These are phyloP conservation scores for Stenichneumon culpator DNA, from an alignment of 2,888 invertebrate species.

Conservation along the genomic window DNA sequence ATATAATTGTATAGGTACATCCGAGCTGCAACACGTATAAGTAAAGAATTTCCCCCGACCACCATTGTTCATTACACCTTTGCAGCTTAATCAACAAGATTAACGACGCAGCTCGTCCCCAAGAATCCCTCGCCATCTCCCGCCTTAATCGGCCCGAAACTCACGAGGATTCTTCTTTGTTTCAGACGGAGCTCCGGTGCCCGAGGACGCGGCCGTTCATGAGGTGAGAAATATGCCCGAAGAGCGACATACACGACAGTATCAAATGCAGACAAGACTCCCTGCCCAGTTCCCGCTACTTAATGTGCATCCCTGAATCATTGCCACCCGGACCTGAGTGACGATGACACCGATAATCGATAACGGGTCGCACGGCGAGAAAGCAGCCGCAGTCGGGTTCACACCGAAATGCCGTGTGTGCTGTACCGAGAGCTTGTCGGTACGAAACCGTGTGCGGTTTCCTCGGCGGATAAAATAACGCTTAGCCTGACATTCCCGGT, in stretches of 20 bases:
- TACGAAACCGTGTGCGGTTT: not conserved
- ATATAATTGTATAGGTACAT: not conserved
- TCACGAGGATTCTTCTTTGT: constrained; percentile 71
- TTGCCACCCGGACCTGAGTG: constrained; percentile 33
- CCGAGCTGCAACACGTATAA: not conserved
- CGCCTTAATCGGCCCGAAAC: constrained; percentile 7
- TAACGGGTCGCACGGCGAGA: constrained; percentile 25
- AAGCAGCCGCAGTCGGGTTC: constrained; percentile 33
- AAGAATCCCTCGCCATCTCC: not conserved
- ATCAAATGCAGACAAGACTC: not conserved
- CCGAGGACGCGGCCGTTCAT: constrained; percentile 74
- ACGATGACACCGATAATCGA: constrained; percentile 42
- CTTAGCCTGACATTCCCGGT: constrained; percentile 37
- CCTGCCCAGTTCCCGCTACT: not conserved
- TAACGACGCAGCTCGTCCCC: constrained; percentile 1
- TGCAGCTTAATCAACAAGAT: constrained; percentile 17
- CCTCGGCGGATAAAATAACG: constrained; percentile 17
- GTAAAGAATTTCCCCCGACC: not conserved
- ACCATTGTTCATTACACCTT: not conserved
- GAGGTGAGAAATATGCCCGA: constrained; percentile 74
- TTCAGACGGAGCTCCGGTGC: constrained; percentile 80
- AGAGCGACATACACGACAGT: not conserved
- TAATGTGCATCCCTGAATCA: constrained; percentile 51
- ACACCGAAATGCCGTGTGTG: constrained; percentile 35
- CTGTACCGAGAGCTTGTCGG: not conserved